Conservation (phyloP, 2,888 invertebrate genomes). For the Cataglyphis livida region DNA sequence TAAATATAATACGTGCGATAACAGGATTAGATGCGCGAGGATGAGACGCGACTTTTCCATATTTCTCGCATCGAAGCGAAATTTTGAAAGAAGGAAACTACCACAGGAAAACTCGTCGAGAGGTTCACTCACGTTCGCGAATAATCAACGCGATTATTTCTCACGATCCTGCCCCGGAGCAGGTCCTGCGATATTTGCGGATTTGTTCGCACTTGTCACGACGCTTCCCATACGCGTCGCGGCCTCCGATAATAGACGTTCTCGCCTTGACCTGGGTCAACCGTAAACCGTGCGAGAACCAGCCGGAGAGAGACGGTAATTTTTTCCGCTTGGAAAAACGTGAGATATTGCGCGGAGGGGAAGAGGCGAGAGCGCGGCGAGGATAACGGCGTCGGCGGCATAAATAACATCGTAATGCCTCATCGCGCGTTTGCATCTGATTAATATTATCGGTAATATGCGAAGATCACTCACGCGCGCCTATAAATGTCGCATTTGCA, state of each 20-base stretch:
- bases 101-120: conserved; percentile 14
- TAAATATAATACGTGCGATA: conserved; percentile 6
- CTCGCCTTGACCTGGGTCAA: conserved; percentile 70
- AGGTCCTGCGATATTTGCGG: conserved; percentile 47
- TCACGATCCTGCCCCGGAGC: conserved; percentile 69
- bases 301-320: conserved; percentile 24
- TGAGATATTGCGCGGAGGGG: conserved; percentile 35
- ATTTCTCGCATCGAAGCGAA: neutral
- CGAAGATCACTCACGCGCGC: conserved; percentile 28
- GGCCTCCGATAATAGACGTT: conserved; percentile 36
- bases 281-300: conserved; percentile 38
- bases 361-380: neutral
- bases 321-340: conserved; percentile 52
- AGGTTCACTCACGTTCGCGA: conserved; percentile 47
- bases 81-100: neutral
- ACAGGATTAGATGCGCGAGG: neutral
- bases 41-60: neutral
- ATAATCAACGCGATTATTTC: conserved; percentile 75
- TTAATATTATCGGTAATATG: conserved; percentile 32
- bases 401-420: conserved; percentile 42
- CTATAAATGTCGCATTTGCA: conserved; percentile 44
- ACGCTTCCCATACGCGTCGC: conserved; percentile 36
- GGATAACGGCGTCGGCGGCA: neutral
- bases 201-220: conserved; percentile 27
- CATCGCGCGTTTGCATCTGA: conserved; percentile 44